These are phyloP conservation scores for Myotis brandtii DNA, from an alignment of 2,113 vertebrate species.

Conservation along the genomic window DNA sequence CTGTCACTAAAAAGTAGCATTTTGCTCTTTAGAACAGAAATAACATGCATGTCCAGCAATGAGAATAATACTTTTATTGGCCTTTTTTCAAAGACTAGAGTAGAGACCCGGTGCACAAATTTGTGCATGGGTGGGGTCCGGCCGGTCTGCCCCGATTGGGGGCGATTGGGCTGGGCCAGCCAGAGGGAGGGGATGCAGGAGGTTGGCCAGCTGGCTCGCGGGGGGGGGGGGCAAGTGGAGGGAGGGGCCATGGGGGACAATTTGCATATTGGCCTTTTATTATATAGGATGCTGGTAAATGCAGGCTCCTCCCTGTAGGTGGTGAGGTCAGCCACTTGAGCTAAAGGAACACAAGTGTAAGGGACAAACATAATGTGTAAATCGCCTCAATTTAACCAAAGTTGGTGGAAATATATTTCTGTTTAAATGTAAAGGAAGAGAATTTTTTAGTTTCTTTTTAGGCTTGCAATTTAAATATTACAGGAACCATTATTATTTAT, in stretches of 20 bases:
- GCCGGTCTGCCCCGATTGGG: too few species aligned
- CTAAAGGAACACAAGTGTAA: background rate
- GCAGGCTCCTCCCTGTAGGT: background rate
- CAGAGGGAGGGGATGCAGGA: too few species aligned
- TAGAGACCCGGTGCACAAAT: too few species aligned
- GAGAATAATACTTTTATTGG: background rate
- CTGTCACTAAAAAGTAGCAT: background rate
- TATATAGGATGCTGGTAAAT: background rate
- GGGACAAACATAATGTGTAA: background rate
- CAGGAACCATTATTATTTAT: background rate
- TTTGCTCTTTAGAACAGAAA: constrained; percentile 2
- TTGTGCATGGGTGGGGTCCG: too few species aligned
- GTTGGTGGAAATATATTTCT: background rate
- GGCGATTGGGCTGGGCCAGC: too few species aligned
- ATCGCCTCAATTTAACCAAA: background rate
- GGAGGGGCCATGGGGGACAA: too few species aligned
- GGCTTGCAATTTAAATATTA: background rate
- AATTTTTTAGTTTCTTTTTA: background rate
- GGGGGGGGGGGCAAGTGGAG: too few species aligned
- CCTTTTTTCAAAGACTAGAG: background rate
- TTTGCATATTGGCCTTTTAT: background rate
- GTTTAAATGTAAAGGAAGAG: background rate
- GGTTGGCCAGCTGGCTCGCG: too few species aligned
- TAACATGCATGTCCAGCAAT: background rate
- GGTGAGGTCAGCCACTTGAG: background rate